Evolutionary conservation across 1,140 invertebrate genomes (phyloP), one percentile per base, ranked within the genome.

Genomic region (Eupristina koningsbergeri): DNA sequence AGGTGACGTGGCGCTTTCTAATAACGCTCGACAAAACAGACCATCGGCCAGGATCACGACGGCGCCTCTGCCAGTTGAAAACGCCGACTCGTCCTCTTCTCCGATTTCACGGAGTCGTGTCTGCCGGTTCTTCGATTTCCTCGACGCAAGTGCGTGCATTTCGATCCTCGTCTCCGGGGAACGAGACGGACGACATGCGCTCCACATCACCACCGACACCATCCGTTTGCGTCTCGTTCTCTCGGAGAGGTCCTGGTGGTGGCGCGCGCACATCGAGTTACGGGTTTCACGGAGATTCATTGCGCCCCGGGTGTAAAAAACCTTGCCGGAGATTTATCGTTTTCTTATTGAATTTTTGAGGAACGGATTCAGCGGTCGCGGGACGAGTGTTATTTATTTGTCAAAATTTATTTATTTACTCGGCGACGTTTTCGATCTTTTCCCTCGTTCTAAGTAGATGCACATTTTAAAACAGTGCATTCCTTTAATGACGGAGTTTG

Each of bases 261-360:
- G 17, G 58, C 17, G 29, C 76, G 7, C 17, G 29, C 39, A 34
- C 76, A 17, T 22, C n/a, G 61, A 79, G 36, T 78, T 78, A 78
- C 39, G 76, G 45, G 58, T n/a, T 53, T 50, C 36, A 76, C 58
- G 45, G 58, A 77, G 58, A 77, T 77, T 77, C 61, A 78, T 58
- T 41, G 61, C 39, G 41, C 36, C 29, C 8, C 61, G 58, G 3
- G 61, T 8, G 76, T 45, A n/a, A 67, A 67, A 73, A n/a, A 26
- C 39, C 15, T 73, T 45, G 31, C 29, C 11, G 9, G 8, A 45
- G 77, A 79, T 79, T 79, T 79, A 80, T 47, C n/a, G 73, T 61
- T 69, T 64, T 39, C 67, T 80, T 73, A 80, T 80, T 80, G 79
- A 50, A 73, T 29, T 34, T 39, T 79, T 61, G 78, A n/a, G 41